Evolutionary conservation across 2,888 invertebrate species (phyloP).

Genomic region (Pachliopta kotzebuea): DNA sequence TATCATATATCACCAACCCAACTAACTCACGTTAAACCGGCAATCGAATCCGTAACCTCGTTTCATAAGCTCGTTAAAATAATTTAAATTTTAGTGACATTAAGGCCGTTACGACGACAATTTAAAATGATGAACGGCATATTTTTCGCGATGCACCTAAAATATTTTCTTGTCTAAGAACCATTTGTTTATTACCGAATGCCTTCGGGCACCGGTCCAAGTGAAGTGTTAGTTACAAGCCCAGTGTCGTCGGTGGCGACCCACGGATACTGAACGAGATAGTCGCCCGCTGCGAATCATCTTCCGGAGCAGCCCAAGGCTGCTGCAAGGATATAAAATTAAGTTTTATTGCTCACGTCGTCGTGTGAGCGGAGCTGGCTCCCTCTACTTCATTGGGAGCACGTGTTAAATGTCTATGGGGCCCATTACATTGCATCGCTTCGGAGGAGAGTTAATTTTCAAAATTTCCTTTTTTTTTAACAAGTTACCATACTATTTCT

Average conservation of each 20-base stretch:
- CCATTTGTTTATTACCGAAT: constrained; percentile 29
- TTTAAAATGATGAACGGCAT: constrained; percentile 20
- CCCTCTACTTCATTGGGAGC: constrained; percentile 6
- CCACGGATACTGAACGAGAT: constrained; percentile 14
- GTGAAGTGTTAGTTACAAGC: constrained; percentile 22
- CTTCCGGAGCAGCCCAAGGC: constrained; percentile 12
- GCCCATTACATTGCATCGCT: not conserved
- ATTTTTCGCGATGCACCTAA: constrained; percentile 25
- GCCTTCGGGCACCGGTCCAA: constrained; percentile 27
- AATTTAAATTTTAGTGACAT: constrained; percentile 6
- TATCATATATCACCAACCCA: not conserved
- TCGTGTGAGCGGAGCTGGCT: constrained; percentile 7
- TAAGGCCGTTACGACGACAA: constrained; percentile 11
- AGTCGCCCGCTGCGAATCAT: constrained; percentile 20
- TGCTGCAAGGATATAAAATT: constrained; percentile 24
- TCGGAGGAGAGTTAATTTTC: not conserved
- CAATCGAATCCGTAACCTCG: constrained; percentile 2
- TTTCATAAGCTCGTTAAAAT: not conserved
- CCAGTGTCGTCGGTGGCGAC: not conserved
- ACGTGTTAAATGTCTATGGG: constrained; percentile 17
- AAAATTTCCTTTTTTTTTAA: not conserved
- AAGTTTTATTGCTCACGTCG: constrained; percentile 22
- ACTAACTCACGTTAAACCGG: not conserved
- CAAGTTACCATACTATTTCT: too few relatives aligned
- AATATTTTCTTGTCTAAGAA: constrained; percentile 14